Base-by-base conservation (phyloP, 2,797 vertebrate species). In the Simalia tracyae region DNA sequence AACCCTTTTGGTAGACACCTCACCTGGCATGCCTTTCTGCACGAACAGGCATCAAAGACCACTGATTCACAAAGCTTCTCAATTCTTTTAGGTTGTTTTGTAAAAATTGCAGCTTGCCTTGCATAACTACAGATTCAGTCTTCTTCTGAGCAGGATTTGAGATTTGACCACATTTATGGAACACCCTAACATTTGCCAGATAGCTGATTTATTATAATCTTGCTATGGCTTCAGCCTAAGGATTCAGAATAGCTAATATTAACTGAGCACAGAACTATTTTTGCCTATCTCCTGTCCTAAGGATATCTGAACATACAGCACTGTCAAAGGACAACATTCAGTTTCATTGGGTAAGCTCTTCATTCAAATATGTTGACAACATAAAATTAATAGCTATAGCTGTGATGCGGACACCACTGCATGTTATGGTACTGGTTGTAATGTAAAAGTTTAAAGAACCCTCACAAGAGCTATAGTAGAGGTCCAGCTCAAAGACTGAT, bases 291-390 rank as follows among this genome's bases (percentile, higher is more conserved):
- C 31, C 10, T 17, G 2, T 42, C 36, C 7, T 8, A 42, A 15
- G n/a, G 0, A 0, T 5, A 1, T 15, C 15, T 57, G 64, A 3
- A 0, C 60, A 5, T 15, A 56, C 72, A 59, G 5, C 26, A 1
- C n/a, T 92, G 26, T 61, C 6, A 84, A 24, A 46, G 8, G 31
- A 24, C 10, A 14, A 22, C n/a, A 60, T 46, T 14, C 56, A 9
- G 46, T 17, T 28, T 76, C 28, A 81, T 81, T 87, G 15, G 31
- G n/a, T 46, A 22, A 9, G 22, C 42, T 81, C 42, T 42, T 46
- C 36, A 46, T 81, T 24, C 72, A 56, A 26, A 54, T 17, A 66
- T 84, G 42, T 64, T 22, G 46, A 66, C 26, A 88, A 15, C 22
- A 17, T 56, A n/a, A 54, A 56, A 56, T 56, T 85, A 85, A 50